A percentile compares a stretch with the other conserved stretches of the same genome.
phyloP scores from a whole-genome alignment of 2,888 invertebrate genomes.

The Diabrotica balteata region DNA sequence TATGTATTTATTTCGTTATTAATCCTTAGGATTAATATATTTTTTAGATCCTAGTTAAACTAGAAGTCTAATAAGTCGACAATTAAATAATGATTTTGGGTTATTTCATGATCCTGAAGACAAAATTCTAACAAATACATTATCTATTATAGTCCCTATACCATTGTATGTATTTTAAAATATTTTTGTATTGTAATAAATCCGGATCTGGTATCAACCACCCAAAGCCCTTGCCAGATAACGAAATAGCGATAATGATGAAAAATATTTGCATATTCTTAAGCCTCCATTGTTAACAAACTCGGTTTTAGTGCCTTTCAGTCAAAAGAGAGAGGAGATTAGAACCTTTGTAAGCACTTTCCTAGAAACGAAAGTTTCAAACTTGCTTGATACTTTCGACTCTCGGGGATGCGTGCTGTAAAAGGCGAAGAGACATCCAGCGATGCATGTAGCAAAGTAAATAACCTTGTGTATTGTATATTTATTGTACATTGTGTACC shows the following conservation, averaged over 20 bases:
- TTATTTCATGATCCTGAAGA: too few relatives aligned
- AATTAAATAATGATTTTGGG: too few relatives aligned
- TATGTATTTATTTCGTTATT: too few relatives aligned
- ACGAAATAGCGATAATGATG: slow-evolving; percentile 34
- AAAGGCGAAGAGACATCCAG: background rate
- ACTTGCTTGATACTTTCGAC: slow-evolving; percentile 1
- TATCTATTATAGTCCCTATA: too few relatives aligned
- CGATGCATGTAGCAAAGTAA: slow-evolving; percentile 1
- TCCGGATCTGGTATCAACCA: slow-evolving; percentile 9
- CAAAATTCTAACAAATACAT: too few relatives aligned
- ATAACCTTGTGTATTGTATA: slow-evolving; percentile 3
- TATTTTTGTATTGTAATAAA: background rate
- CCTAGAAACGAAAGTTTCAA: slow-evolving; percentile 31
- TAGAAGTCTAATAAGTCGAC: too few relatives aligned
- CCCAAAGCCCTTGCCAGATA: slow-evolving; percentile 29
- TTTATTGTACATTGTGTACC: background rate
- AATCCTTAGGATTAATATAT: too few relatives aligned
- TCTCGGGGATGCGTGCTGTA: background rate
- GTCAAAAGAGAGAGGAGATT: slow-evolving; percentile 35
- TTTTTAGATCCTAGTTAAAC: too few relatives aligned
- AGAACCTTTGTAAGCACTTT: slow-evolving; percentile 31
- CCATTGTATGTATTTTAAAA: too few relatives aligned
- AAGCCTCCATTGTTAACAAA: slow-evolving; percentile 38
- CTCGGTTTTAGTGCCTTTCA: slow-evolving; percentile 38
- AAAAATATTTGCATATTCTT: slow-evolving; percentile 41